Evolutionary conservation across 1,140 invertebrate species (phyloP).

Genomic region (Ptiloglossa arizonensis): DNA sequence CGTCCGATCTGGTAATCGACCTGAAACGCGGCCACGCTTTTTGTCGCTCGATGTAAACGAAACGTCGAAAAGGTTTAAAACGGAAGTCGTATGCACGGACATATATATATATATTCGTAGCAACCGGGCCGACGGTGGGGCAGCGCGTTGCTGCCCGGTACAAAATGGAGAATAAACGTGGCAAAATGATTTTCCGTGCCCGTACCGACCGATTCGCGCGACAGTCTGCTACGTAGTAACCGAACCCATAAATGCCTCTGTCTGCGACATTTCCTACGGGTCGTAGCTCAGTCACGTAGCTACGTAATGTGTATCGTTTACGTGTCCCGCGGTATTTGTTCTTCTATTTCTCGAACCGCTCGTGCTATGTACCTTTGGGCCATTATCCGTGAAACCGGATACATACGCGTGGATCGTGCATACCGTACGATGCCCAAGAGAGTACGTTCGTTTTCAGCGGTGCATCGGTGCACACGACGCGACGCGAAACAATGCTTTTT

Average conservation of each 20-base stretch:
- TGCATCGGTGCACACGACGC: background rate
- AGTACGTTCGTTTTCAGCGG: constrained; percentile 21
- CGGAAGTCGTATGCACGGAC: background rate
- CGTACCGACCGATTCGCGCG: background rate
- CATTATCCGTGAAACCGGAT: constrained; percentile 19
- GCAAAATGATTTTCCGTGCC: background rate
- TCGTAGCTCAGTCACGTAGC: constrained; percentile 55
- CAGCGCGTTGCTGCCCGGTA: background rate
- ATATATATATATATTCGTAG: too few relatives aligned
- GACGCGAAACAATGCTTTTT: constrained; percentile 16
- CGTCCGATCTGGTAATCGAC: background rate
- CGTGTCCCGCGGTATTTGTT: constrained; percentile 50
- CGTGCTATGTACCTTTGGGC: constrained; percentile 31
- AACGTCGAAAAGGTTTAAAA: too few relatives aligned
- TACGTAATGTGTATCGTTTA: constrained; percentile 65
- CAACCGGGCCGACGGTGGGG: too few relatives aligned
- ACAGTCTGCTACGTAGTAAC: background rate
- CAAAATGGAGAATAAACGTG: background rate
- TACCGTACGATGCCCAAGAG: constrained; percentile 25
- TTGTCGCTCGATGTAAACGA: too few relatives aligned
- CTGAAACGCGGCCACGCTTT: background rate
- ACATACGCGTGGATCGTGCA: constrained; percentile 12
- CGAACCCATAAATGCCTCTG: constrained; percentile 13
- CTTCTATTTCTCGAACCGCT: constrained; percentile 33
- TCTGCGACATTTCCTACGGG: constrained; percentile 13